Percentiles rank a stretch among this genome's conserved stretches.
Evolutionary conservation across 2,797 vertebrate genomes (phyloP).

Genomic region (Sebastolobus alascanus): DNA sequence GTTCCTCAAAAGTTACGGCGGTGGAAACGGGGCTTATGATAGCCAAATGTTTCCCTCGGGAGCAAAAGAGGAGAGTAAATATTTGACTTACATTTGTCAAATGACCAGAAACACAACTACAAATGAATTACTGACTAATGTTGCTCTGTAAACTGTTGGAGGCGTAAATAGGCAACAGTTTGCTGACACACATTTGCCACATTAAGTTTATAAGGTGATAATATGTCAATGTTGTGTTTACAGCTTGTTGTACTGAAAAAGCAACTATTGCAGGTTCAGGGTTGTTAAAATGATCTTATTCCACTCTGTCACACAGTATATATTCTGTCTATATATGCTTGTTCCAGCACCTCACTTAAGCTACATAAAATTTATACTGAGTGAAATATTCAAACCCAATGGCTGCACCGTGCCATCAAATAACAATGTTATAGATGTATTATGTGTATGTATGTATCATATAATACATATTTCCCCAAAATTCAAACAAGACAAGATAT

Average conservation of each 20-base stretch:
- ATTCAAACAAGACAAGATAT: neutral
- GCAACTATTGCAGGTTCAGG: neutral
- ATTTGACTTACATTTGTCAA: neutral
- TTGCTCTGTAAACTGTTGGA: neutral
- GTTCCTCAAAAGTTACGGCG: too few species aligned
- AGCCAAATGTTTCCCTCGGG: neutral
- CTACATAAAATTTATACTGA: neutral
- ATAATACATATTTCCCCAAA: neutral
- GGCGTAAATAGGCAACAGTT: neutral
- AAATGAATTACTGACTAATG: neutral
- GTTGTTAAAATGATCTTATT: conserved; percentile 2
- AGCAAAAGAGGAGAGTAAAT: neutral
- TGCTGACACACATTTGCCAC: too few species aligned
- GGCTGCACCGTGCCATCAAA: neutral
- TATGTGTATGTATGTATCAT: neutral
- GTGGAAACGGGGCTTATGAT: neutral
- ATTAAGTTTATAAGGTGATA: neutral
- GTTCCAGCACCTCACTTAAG: neutral
- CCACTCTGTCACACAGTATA: neutral
- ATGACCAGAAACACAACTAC: neutral
- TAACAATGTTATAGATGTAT: neutral
- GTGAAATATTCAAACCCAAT: neutral
- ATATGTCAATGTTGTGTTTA: neutral
- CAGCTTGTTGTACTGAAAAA: neutral
- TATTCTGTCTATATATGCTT: neutral